Evolutionary conservation across 1,140 invertebrate species (phyloP), one percentile per base, ranked within the genome.

Genomic region (Neodiprion virginianus): DNA sequence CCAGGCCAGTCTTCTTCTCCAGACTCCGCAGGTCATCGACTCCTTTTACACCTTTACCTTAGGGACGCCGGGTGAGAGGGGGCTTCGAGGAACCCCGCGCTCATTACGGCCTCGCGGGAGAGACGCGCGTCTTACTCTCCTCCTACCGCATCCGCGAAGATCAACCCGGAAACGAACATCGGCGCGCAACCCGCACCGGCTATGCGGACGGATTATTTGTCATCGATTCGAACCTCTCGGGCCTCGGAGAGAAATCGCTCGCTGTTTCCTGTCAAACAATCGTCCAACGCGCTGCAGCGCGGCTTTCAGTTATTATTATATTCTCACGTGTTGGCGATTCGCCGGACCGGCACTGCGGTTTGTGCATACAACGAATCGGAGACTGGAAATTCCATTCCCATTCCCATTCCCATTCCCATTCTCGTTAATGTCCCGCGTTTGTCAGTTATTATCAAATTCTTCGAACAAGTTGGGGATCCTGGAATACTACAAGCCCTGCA

Each of bases 181-280:
- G 28, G 28, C 28, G 28, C 28, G 5, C 28, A 40, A 40, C 28
- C 28, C 28, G 28, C 28, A 40, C 28, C 28, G 28, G 28, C 53
- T 14, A 61, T 61, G 8, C 53, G 11, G 11, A 17, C 53, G 11
- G 53, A 61, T 40, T 12, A 61, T 61, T 61, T 61, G 53, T 61
- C 53, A 17, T 17, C 53, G 53, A 5, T 40, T 40, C 28, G 28
- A 40, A 40, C n/a, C 11, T 12, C n/a, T 53, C 50, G 50, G n/a
- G 53, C 53, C 53, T 61, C 53, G 4, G n/a, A 61, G 74, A 65
- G 70, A 75, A 75, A 75, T 75, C 74, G 11, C n/a, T 14, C 67
- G 70, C 67, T 75, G 74, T 66, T 75, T 75, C 74, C 74, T 75
- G 74, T 75, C 70, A 72, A 75, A 75, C 74, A 75, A 48, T 21